phyloP scores from a whole-genome alignment of 2,113 vertebrate species.

The Girardinichthys multiradiatus region DNA sequence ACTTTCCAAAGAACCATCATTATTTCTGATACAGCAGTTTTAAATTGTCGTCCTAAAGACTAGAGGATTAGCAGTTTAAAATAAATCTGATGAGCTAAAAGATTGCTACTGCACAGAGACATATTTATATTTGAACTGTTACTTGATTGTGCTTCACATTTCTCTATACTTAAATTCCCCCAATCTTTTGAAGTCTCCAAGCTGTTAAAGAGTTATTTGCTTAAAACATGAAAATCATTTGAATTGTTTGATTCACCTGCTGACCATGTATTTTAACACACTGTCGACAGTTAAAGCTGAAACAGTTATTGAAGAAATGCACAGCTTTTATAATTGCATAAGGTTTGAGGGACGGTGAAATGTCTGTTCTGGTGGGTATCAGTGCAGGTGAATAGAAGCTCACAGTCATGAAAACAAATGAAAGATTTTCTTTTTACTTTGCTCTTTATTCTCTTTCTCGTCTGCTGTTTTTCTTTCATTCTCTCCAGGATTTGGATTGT shows the following conservation, averaged over 20 bases:
- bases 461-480: conserved; percentile 24
- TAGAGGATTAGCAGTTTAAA: too few relatives aligned
- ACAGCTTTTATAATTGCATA: background rate
- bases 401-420: background rate
- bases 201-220: too few relatives aligned
- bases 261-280: background rate
- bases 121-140: too few relatives aligned
- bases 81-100: too few relatives aligned
- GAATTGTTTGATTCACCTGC: background rate
- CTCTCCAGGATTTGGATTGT: conserved; percentile 37
- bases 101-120: too few relatives aligned
- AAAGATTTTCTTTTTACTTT: background rate
- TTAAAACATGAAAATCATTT: background rate
- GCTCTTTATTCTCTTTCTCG: conserved; percentile 16
- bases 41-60: too few relatives aligned
- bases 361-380: background rate
- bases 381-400: conserved; percentile 7
- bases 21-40: background rate
- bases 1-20: background rate
- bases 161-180: too few relatives aligned
- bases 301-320: background rate
- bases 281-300: background rate
- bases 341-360: too few relatives aligned
- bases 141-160: too few relatives aligned
- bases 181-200: too few relatives aligned